phyloP scores from a whole-genome alignment of 2,888 invertebrate genomes.

The Dicyrtoma fusca region DNA sequence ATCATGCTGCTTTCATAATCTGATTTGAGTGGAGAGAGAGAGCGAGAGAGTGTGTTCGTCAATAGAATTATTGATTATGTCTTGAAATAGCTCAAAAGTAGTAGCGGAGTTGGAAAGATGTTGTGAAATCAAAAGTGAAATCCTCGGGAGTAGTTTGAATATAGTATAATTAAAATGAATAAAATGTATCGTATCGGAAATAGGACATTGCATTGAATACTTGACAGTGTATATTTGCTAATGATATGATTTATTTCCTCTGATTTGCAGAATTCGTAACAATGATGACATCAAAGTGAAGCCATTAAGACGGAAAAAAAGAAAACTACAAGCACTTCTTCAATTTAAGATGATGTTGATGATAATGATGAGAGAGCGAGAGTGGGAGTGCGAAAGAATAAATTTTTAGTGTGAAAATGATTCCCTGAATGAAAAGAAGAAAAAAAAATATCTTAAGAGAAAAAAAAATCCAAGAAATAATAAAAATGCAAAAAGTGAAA shows the following conservation, averaged over 20 bases:
- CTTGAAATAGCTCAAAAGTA: too few species aligned
- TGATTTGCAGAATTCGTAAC: slow-evolving; percentile 91
- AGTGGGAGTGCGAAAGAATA: slow-evolving; percentile 27
- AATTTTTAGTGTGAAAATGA: slow-evolving; percentile 33
- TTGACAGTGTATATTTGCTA: too few species aligned
- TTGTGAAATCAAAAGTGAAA: too few species aligned
- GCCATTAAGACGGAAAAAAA: slow-evolving; percentile 48
- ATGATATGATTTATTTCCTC: slow-evolving; percentile 54
- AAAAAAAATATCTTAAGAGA: neutral
- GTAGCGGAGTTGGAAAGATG: too few species aligned
- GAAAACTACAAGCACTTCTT: slow-evolving; percentile 38
- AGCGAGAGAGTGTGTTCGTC: too few species aligned
- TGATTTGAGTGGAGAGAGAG: too few species aligned
- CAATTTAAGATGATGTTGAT: slow-evolving; percentile 32
- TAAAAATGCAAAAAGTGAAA: slow-evolving; percentile 19
- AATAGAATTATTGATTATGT: too few species aligned
- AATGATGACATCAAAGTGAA: slow-evolving; percentile 99
- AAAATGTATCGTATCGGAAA: neutral
- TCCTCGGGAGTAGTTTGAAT: too few species aligned
- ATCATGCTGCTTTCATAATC: too few species aligned
- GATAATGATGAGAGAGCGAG: slow-evolving; percentile 31
- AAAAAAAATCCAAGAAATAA: slow-evolving; percentile 10
- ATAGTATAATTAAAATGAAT: neutral
- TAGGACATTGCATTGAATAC: too few species aligned
- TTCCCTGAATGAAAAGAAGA: slow-evolving; percentile 29